Percentiles rank a stretch among this genome's conserved stretches.
phyloP scores from a whole-genome alignment of 1,140 invertebrate species.

The Laupala kohalensis region DNA sequence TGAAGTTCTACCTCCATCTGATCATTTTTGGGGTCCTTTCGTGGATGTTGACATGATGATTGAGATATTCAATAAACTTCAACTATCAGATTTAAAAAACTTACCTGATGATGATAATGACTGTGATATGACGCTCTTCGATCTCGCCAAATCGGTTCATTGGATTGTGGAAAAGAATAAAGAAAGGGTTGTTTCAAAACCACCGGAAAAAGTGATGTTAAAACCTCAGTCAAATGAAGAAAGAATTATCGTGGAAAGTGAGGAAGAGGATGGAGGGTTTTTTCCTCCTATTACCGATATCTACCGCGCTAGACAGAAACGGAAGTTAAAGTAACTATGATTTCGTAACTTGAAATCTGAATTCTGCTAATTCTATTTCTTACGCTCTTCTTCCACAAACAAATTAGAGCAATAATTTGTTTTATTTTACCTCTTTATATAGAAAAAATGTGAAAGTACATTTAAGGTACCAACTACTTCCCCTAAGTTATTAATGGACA shows the following conservation, averaged over 20 bases:
- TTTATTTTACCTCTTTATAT: too few species aligned
- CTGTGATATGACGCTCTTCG: not conserved
- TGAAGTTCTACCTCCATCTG: not conserved
- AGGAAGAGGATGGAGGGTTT: not conserved
- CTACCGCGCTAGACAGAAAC: not conserved
- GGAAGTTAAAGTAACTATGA: not conserved
- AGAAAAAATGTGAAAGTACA: too few species aligned
- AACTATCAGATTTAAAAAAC: not conserved
- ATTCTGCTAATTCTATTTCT: too few species aligned
- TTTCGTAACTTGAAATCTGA: too few species aligned
- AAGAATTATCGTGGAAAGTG: not conserved
- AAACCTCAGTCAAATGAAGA: not conserved
- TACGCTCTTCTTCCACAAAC: too few species aligned
- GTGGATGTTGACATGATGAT: not conserved
- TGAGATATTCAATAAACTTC: not conserved
- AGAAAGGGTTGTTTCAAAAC: not conserved
- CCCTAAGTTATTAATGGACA: too few species aligned
- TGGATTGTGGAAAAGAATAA: not conserved
- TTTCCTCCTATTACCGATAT: not conserved
- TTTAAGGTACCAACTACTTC: too few species aligned
- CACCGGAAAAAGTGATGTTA: not conserved
- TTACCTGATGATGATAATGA: not conserved
- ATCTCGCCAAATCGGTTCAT: not conserved
- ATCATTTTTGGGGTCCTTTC: not conserved
- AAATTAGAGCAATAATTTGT: too few species aligned